These are phyloP conservation scores for Drosophila paramelanica DNA, from an alignment of 2,888 invertebrate species.

Conservation along the genomic window DNA sequence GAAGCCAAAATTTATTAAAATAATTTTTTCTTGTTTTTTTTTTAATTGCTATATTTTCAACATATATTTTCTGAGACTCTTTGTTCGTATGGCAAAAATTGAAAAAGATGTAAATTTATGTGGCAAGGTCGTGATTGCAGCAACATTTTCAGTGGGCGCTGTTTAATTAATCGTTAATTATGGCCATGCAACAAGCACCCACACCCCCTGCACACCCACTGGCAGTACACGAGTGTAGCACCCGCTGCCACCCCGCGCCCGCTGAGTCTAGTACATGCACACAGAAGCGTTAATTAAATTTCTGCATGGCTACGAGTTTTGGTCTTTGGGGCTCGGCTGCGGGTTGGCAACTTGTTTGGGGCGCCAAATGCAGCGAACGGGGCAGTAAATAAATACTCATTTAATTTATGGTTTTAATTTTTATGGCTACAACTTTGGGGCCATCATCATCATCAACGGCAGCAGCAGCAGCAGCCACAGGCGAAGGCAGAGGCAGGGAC, in stretches of 20 bases:
- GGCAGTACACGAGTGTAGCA: neutral
- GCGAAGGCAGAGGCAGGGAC: neutral
- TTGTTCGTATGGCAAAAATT: neutral
- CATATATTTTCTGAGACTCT: too few species aligned
- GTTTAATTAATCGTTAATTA: conserved; percentile 78
- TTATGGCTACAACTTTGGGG: conserved; percentile 78
- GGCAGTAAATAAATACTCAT: conserved; percentile 79
- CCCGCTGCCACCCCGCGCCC: conserved; percentile 43
- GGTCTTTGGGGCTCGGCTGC: conserved; percentile 20
- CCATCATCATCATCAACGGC: conserved; percentile 50
- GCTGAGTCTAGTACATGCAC: conserved; percentile 76
- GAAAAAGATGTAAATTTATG: conserved; percentile 44
- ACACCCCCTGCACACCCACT: conserved; percentile 1
- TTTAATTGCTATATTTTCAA: too few species aligned
- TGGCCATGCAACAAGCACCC: conserved; percentile 57
- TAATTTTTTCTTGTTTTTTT: too few species aligned
- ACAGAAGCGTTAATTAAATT: conserved; percentile 80
- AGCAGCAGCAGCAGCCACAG: conserved; percentile 12
- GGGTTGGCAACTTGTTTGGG: conserved; percentile 24
- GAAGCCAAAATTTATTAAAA: too few species aligned
- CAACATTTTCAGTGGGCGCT: conserved; percentile 28
- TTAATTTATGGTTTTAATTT: conserved; percentile 81
- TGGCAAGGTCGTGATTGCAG: conserved; percentile 42
- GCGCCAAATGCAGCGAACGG: conserved; percentile 64
- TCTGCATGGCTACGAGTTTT: conserved; percentile 59